These are phyloP conservation scores for Sylvilagus floridanus DNA, from an alignment of 2,797 vertebrate species.

Conservation along the genomic window DNA sequence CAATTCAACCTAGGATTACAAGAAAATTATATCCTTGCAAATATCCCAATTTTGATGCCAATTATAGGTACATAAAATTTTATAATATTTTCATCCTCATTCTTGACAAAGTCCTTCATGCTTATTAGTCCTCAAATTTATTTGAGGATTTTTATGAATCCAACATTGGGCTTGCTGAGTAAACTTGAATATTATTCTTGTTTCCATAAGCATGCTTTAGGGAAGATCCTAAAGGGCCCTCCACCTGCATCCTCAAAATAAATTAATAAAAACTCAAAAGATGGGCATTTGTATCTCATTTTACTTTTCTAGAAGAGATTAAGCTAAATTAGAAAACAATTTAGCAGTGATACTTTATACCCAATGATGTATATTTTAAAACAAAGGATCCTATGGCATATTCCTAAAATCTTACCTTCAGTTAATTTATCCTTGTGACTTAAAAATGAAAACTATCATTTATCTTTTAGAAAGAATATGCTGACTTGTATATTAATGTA, in stretches of 20 bases:
- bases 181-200: conserved; percentile 26
- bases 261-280: not conserved
- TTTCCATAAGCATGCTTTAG: not conserved
- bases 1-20: conserved; percentile 52
- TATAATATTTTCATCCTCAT: not conserved
- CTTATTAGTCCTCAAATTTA: conserved; percentile 25
- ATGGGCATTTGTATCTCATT: conserved; percentile 25
- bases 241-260: not conserved
- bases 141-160: conserved; percentile 42
- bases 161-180: not conserved
- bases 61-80: not conserved
- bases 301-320: conserved; percentile 18
- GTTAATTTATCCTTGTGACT: conserved; percentile 37
- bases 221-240: not conserved
- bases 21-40: conserved; percentile 48
- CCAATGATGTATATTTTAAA: conserved; percentile 1
- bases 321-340: conserved; percentile 48
- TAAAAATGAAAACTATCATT: conserved; percentile 55
- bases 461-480: conserved; percentile 4
- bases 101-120: conserved; percentile 39
- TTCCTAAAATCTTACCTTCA: conserved; percentile 49
- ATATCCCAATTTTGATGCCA: conserved; percentile 53
- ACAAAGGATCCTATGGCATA: not conserved
- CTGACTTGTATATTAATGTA: conserved; percentile 13
- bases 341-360: conserved; percentile 21